Conservation (phyloP, 2,888 invertebrate genomes). For the Meliscaeva auricollis region DNA sequence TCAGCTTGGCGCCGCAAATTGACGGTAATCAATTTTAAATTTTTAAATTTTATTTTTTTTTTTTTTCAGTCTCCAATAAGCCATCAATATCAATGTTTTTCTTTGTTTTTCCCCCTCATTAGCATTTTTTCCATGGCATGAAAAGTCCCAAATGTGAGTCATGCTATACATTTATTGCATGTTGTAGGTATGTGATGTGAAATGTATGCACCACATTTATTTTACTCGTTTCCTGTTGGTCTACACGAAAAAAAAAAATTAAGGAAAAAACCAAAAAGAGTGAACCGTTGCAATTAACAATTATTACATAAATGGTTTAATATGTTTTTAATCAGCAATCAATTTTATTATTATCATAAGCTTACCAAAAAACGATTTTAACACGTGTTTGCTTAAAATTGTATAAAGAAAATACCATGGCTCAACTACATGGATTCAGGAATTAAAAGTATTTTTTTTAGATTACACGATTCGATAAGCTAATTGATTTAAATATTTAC, state of each 20-base stretch:
- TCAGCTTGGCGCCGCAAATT: conserved; percentile 28
- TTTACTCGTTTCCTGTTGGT: not conserved
- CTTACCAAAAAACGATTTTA: not conserved
- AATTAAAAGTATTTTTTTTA: not conserved
- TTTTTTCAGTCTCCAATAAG: conserved; percentile 3
- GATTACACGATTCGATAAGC: not conserved
- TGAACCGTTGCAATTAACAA: not conserved
- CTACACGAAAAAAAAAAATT: not conserved
- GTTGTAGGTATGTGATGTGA: not conserved
- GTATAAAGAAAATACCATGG: not conserved
- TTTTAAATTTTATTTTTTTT: too few relatives aligned
- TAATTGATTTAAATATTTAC: not conserved
- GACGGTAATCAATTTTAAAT: conserved; percentile 33
- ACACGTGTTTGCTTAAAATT: not conserved
- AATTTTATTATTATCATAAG: not conserved
- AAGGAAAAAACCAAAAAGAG: not conserved
- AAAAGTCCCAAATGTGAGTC: not conserved
- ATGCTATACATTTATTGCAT: not conserved
- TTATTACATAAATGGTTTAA: not conserved
- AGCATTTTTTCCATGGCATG: conserved; percentile 29
- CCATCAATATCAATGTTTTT: conserved; percentile 9
- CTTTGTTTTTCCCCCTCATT: conserved; percentile 17
- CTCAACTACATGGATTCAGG: not conserved
- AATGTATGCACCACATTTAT: not conserved
- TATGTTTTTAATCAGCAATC: not conserved